Evolutionary conservation across 2,888 invertebrate species (phyloP).

Genomic region (Apamea epomidion): DNA sequence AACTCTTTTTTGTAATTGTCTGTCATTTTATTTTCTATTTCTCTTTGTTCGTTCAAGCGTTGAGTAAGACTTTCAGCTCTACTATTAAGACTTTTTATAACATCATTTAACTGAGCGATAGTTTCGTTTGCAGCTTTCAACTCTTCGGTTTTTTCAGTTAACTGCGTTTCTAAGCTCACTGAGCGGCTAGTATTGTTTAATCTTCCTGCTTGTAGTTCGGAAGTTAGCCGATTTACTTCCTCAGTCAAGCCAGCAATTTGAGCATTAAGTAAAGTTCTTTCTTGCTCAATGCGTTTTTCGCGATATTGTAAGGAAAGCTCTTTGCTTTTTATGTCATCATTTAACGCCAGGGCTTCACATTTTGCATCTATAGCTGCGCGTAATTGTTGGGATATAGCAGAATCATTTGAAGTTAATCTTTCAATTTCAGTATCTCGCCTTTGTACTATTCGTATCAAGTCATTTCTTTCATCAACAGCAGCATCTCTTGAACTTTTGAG

Average conservation of each 20-base stretch:
- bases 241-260: constrained; percentile 95
- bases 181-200: constrained; percentile 92
- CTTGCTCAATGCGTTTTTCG: constrained; percentile 96
- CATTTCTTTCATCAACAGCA: constrained; percentile 94
- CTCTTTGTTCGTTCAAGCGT: constrained; percentile 93
- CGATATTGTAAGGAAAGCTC: constrained; percentile 95
- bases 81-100: constrained; percentile 92
- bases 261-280: constrained; percentile 93
- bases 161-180: constrained; percentile 93
- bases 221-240: constrained; percentile 94
- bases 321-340: constrained; percentile 95
- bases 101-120: constrained; percentile 92
- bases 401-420: constrained; percentile 92
- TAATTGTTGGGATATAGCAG: constrained; percentile 93
- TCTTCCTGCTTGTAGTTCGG: constrained; percentile 94
- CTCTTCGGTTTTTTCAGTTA: constrained; percentile 95
- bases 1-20: constrained; percentile 95
- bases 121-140: constrained; percentile 93
- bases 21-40: constrained; percentile 93
- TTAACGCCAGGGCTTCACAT: constrained; percentile 95
- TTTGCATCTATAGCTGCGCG: constrained; percentile 94
- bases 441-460: constrained; percentile 93
- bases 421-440: constrained; percentile 94
- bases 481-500: constrained; percentile 93
- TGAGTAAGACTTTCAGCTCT: constrained; percentile 93